phyloP scores from a whole-genome alignment of 2,888 invertebrate genomes.

The Pachliopta kotzebuea region DNA sequence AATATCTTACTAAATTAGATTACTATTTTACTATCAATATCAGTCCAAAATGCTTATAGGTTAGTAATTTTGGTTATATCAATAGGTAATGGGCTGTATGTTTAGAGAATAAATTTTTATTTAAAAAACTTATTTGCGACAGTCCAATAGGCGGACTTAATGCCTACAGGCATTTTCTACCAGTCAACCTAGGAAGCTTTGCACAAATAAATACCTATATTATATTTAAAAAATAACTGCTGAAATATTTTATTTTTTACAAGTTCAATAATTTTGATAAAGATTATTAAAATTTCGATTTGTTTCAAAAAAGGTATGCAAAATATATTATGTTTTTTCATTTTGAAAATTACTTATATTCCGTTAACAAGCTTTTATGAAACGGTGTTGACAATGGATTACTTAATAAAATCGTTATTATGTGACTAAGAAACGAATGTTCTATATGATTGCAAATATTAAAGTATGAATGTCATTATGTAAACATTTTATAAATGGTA shows the following conservation, averaged over 20 bases:
- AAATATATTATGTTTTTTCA: not conserved
- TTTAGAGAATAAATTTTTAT: constrained; percentile 67
- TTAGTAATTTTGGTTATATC: constrained; percentile 10
- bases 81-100: constrained; percentile 39
- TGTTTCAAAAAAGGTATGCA: not conserved
- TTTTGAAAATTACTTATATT: constrained; percentile 36
- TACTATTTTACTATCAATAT: constrained; percentile 2
- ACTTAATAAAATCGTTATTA: not conserved
- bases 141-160: constrained; percentile 32
- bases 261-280: too few species aligned
- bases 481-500: constrained; percentile 6
- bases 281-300: not conserved
- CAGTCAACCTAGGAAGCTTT: too few species aligned
- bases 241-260: too few species aligned
- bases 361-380: constrained; percentile 1
- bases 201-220: too few species aligned
- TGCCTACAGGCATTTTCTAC: too few species aligned
- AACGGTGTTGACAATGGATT: not conserved
- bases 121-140: constrained; percentile 39
- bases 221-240: not conserved
- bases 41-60: not conserved
- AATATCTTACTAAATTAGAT: not conserved
- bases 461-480: not conserved
- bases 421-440: not conserved
- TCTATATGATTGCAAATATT: not conserved